Base-by-base conservation (phyloP, 2,888 invertebrate genomes). In the Eupithecia subumbrata region DNA sequence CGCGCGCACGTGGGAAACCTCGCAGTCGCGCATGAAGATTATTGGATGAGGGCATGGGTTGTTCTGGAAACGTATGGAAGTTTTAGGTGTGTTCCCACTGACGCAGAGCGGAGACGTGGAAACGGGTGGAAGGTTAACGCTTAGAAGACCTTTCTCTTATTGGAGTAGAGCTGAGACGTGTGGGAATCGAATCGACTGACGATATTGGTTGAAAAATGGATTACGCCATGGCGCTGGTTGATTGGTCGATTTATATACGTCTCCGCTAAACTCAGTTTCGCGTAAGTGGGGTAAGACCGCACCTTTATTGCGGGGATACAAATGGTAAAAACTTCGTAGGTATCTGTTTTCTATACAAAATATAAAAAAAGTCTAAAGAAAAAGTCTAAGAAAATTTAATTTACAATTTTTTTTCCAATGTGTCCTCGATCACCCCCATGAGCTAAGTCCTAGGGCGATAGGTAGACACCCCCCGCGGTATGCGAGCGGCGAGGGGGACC, bases 1-100 rank as follows among this genome's bases (percentile, higher is more conserved):
- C 74, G 97, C 97, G 82, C 96, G 96, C 82, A 97, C 96, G 89
- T 97, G 97, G 86, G 96, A 96, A 85, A 97, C 97, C 87, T 97
- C 97, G 85, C 97, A 97, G 95, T 97, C 97, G 89, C 97, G 96
- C 96, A 97, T 96, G 91, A 97, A 97, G 90, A 97, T 97, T 93
- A 97, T 97, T 78, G 97, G 97, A 92, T 97, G 97, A 88, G 97
- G 96, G 91, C 97, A 97, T 86, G 97, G 97, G 92, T 97, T 97
- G 88, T 96, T 97, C 97, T 97, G 95, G 69, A 96, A 96, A 45
- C 14, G 9, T 22, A 64, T 64, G 64, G 18, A 34, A 4, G 8
- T 8, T 64, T 64, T 14, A 60, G 60, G 25, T 25, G 25, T 25
- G 14, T 12, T 22, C 22, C n/a, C 22, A 14, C 12, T 25, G 14